Evolutionary conservation across 1,140 invertebrate genomes (phyloP), one percentile per base, ranked within the genome.

Genomic region (Drosophila pectinifera): DNA sequence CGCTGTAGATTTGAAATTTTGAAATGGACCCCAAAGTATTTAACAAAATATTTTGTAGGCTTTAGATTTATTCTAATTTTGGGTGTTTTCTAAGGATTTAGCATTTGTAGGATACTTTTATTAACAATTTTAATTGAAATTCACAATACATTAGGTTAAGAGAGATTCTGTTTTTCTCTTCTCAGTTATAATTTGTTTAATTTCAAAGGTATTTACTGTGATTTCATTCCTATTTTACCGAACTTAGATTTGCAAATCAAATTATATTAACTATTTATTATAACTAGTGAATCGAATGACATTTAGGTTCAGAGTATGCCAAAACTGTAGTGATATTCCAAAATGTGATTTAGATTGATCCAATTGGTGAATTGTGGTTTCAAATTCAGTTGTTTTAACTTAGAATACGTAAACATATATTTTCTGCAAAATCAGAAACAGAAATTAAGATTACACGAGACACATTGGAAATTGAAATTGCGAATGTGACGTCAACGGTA

Each of bases 401-500:
- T 22, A 13, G 16, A 8, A 13, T 18, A 28, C 18, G 1, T 8
- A 31, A 53, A 53, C 2, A 14, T n/a, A 28, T 31, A 51, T 8
- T n/a, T 42, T 24, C 20, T 39, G 20, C 20, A 34, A 39, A 56
- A 51, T 65, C 24, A 34, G 6, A n/a, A 16, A 4, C 20, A 54
- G n/a, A 34, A 28, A 39, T 7, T 26, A 4, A 11, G 11, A 13
- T 28, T 72, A 78, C 70, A 42, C 39, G 26, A 45, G 73, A 59
- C 46, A 69, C 58, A 63, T 64, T 61, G 39, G 62, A 63, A 55
- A 74, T 78, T 74, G 43, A 64, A 74, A 86, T 70, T 62, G 74
- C 68, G 53, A 72, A 72, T 73, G 56, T 67, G 75, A 83, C 64
- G 48, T 63, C 42, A 46, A 48, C 42, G 31, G 63, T 78, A 41